A percentile compares a stretch with the other conserved stretches of the same genome.
Conservation (phyloP, 2,888 invertebrate genomes). For the Lasius fuliginosus region DNA sequence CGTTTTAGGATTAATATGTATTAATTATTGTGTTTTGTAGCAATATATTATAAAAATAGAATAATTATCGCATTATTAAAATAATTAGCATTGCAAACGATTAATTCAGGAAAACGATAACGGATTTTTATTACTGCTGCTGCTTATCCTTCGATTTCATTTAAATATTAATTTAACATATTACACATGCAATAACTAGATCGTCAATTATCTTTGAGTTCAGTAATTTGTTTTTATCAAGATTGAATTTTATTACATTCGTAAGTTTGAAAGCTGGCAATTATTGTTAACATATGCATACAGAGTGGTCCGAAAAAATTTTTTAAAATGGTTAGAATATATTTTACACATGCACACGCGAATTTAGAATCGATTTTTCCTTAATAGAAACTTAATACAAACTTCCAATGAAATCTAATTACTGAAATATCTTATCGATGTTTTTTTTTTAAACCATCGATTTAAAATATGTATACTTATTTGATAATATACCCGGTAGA, state of each 20-base stretch:
- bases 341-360: not conserved
- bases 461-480: not conserved
- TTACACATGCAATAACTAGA: not conserved
- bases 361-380: not conserved
- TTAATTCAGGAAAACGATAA: not conserved
- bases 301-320: not conserved
- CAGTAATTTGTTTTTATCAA: not conserved
- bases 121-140: not conserved
- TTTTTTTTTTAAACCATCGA: not conserved
- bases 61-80: not conserved
- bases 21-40: not conserved
- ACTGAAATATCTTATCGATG: not conserved
- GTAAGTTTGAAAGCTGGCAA: not conserved
- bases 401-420: not conserved
- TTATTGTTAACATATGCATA: not conserved
- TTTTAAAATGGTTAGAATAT: not conserved
- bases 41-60: not conserved
- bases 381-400: not conserved
- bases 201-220: not conserved
- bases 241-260: not conserved
- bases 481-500: not conserved
- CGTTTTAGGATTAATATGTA: too few species aligned
- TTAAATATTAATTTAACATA: not conserved
- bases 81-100: not conserved
- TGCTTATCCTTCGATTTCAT: not conserved